A percentile compares a stretch with the other conserved stretches of the same genome.
Evolutionary conservation across 2,113 vertebrate genomes (phyloP).

Genomic region (Psilopsiagon aurifrons): DNA sequence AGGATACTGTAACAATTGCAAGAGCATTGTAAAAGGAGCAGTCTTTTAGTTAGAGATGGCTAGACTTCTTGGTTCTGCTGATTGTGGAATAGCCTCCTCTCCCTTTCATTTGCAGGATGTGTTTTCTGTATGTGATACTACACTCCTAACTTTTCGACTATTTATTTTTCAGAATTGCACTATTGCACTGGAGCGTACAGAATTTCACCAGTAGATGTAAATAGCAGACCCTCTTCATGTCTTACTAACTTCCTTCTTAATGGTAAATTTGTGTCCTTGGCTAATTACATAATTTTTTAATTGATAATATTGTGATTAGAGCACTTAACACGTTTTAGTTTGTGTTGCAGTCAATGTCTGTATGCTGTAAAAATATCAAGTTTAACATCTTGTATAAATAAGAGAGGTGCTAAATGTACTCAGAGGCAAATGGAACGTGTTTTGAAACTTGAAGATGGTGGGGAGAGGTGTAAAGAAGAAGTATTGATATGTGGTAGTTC

Average conservation of each 20-base stretch:
- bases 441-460: neutral
- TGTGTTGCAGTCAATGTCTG: neutral
- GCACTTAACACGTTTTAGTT: neutral
- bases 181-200: slow-evolving; percentile 97
- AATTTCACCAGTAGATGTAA: slow-evolving; percentile 97
- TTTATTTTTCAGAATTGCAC: slow-evolving; percentile 86
- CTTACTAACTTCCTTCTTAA: slow-evolving; percentile 99
- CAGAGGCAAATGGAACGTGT: neutral
- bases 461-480: neutral
- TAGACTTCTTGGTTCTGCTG: neutral
- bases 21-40: neutral
- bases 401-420: neutral
- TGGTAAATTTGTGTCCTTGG: slow-evolving; percentile 75
- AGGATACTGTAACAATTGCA: rapidly evolving
- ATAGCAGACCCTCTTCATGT: slow-evolving; percentile 98
- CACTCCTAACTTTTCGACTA: neutral
- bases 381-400: neutral
- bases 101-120: neutral
- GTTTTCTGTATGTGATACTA: neutral
- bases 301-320: neutral
- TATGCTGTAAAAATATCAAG: neutral
- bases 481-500: neutral
- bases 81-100: neutral
- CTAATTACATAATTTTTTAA: neutral
- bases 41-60: neutral